Conservation (phyloP, 2,888 invertebrate species). For the Dasysyrphus albostriatus region DNA sequence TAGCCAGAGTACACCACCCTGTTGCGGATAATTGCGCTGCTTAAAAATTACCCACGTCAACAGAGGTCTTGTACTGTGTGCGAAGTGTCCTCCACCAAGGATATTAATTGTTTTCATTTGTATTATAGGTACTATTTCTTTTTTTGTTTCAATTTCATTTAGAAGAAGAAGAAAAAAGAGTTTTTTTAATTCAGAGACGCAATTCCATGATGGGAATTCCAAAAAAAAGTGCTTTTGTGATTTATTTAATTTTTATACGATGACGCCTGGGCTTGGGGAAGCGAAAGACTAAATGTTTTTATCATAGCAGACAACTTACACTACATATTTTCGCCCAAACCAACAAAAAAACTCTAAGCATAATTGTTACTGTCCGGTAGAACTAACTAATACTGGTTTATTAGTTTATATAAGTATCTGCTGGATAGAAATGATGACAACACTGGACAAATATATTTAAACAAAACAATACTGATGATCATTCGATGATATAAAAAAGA, state of each 20-base stretch:
- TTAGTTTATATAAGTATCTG: constrained; percentile 67
- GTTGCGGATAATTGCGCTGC: constrained; percentile 77
- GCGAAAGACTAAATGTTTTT: constrained; percentile 39
- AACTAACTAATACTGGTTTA: constrained; percentile 68
- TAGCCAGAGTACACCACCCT: constrained; percentile 76
- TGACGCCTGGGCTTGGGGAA: constrained; percentile 31
- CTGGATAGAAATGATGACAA: constrained; percentile 20
- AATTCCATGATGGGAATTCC: constrained; percentile 72
- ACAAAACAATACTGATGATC: constrained; percentile 35
- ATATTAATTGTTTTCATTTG: constrained; percentile 73
- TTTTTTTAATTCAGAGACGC: constrained; percentile 69
- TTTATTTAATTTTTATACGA: constrained; percentile 62
- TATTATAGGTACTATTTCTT: constrained; percentile 73
- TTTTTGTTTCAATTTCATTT: constrained; percentile 58
- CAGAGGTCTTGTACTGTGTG: constrained; percentile 75
- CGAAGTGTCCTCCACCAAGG: constrained; percentile 57
- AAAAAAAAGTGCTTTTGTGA: constrained; percentile 73
- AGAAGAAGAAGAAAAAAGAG: constrained; percentile 51
- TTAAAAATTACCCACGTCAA: constrained; percentile 63
- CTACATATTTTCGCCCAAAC: constrained; percentile 42
- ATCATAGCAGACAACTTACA: constrained; percentile 39
- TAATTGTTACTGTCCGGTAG: constrained; percentile 39
- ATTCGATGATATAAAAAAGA: constrained; percentile 29
- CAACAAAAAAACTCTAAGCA: constrained; percentile 18
- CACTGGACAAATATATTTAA: constrained; percentile 30